A percentile compares a stretch with the other conserved stretches of the same genome.
Conservation (phyloP, 2,888 invertebrate species). For the Trimorus sp. region DNA sequence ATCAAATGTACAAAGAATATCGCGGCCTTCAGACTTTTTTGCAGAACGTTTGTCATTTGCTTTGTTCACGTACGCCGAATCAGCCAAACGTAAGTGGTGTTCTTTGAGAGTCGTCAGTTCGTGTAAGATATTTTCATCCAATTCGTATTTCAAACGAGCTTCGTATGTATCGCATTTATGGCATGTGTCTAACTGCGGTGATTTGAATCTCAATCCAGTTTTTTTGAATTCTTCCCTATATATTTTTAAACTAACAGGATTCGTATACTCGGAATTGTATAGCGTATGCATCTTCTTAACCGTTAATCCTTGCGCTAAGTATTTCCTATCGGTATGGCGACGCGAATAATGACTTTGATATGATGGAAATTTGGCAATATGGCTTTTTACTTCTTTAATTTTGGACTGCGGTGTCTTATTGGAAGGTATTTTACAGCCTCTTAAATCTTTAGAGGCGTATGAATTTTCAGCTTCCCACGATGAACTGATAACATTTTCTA, state of each 20-base stretch:
- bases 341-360: conserved; percentile 48
- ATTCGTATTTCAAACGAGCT: conserved; percentile 21
- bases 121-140: background rate
- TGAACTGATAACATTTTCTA: background rate
- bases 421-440: background rate
- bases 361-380: conserved; percentile 14
- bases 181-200: conserved; percentile 63
- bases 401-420: background rate
- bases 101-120: conserved; percentile 9
- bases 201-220: conserved; percentile 59
- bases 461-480: background rate
- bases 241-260: conserved; percentile 31
- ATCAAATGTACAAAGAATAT: conserved; percentile 41
- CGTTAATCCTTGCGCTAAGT: conserved; percentile 24
- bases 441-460: background rate
- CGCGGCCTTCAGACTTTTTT: conserved; percentile 15
- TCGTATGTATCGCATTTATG: conserved; percentile 47
- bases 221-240: conserved; percentile 49
- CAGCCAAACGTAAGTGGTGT: conserved; percentile 39
- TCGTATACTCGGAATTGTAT: background rate
- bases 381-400: background rate
- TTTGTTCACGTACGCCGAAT: conserved; percentile 38
- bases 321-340: conserved; percentile 25
- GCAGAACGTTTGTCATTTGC: conserved; percentile 28
- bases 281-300: conserved; percentile 26